Evolutionary conservation across 1,140 invertebrate genomes (phyloP).

Genomic region (Fopius arisanus): DNA sequence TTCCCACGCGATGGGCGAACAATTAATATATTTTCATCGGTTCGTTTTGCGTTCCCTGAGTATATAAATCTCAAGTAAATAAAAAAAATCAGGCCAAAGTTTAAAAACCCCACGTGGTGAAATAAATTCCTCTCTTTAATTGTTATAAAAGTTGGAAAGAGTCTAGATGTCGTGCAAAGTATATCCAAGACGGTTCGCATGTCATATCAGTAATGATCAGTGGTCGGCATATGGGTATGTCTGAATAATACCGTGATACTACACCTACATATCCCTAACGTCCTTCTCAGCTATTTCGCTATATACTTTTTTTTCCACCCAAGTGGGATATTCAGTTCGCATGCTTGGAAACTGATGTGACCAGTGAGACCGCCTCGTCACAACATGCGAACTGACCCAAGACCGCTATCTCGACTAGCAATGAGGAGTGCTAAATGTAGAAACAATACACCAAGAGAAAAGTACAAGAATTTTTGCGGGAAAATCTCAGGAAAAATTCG

Average conservation of each 20-base stretch:
- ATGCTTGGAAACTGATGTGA: constrained; percentile 66
- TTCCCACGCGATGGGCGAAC: no score
- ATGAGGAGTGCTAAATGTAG: not conserved
- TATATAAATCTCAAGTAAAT: no score
- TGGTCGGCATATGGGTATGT: constrained; percentile 59
- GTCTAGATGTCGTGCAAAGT: constrained; percentile 55
- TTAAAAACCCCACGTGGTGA: not conserved
- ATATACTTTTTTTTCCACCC: not conserved
- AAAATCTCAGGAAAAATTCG: no score
- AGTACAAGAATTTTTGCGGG: no score
- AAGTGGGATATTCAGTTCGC: constrained; percentile 54
- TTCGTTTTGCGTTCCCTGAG: no score
- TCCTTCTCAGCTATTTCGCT: not conserved
- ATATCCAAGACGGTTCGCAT: constrained; percentile 62
- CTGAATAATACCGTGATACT: constrained; percentile 51
- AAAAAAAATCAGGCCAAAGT: no score
- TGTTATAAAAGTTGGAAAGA: not conserved
- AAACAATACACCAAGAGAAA: not conserved
- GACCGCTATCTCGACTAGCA: constrained; percentile 8
- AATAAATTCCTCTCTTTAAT: not conserved
- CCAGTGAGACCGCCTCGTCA: constrained; percentile 62
- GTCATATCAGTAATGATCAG: constrained; percentile 66
- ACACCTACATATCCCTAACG: not conserved
- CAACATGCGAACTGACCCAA: constrained; percentile 54
- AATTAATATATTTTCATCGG: no score